These are phyloP conservation scores for Eurystomus glaucurus DNA, from an alignment of 2,797 vertebrate genomes.

Conservation along the genomic window DNA sequence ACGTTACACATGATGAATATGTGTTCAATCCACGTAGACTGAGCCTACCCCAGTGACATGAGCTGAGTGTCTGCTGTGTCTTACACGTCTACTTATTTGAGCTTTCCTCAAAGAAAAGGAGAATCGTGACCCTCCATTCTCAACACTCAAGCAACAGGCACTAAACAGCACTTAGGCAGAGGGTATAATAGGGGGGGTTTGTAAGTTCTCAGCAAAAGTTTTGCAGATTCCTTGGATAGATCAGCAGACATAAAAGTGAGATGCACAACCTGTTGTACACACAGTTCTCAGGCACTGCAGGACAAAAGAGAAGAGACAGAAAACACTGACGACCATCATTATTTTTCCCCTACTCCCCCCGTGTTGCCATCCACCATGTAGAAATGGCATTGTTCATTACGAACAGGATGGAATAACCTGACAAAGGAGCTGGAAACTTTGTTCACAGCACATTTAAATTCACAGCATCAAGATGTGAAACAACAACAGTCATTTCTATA, in stretches of 20 bases:
- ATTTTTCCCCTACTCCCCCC: not conserved
- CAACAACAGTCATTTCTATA: not conserved
- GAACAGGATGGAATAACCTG: not conserved
- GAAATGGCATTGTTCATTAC: not conserved
- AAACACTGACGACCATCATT: not conserved
- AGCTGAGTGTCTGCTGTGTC: not conserved
- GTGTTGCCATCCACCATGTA: not conserved
- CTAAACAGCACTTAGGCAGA: not conserved
- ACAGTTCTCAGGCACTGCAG: accelerated
- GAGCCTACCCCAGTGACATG: not conserved
- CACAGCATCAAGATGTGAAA: not conserved
- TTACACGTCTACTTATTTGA: not conserved
- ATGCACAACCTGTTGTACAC: not conserved
- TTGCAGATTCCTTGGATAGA: not conserved
- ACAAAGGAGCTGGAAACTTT: not conserved
- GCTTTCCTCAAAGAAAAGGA: not conserved
- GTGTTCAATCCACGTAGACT: not conserved
- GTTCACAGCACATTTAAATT: not conserved
- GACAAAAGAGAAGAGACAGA: not conserved
- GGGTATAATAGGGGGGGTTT: not conserved
- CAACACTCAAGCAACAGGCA: not conserved
- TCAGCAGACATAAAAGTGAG: not conserved
- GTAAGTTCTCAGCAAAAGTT: not conserved
- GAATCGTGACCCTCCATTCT: not conserved
- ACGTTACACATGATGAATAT: accelerated